These are phyloP conservation scores for Coryphaenoides rupestris DNA, from an alignment of 2,113 vertebrate genomes.

Conservation along the genomic window DNA sequence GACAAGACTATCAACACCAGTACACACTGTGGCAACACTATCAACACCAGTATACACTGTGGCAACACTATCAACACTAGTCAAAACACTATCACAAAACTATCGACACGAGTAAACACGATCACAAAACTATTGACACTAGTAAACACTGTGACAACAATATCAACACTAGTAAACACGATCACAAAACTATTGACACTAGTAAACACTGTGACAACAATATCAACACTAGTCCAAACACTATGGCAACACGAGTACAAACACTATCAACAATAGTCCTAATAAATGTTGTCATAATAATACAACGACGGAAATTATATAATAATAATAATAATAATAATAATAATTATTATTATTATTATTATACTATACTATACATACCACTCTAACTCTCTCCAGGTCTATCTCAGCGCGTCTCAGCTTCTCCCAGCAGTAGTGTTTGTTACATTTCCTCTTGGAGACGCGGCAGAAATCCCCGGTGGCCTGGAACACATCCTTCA, in stretches of 20 bases:
- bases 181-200: no score
- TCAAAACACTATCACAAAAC: no score
- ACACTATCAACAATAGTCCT: background rate
- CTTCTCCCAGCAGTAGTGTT: constrained; percentile 92
- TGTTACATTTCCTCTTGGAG: constrained; percentile 87
- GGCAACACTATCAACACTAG: no score
- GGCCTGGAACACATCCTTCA: constrained; percentile 83
- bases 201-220: no score
- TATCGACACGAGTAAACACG: no score
- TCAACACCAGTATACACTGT: no score
- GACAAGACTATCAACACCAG: background rate
- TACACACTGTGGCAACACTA: no score
- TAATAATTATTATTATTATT: background rate
- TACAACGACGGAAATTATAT: background rate
- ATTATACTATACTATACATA: constrained; percentile 32
- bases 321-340: background rate
- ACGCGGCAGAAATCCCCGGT: constrained; percentile 86
- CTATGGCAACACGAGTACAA: no score
- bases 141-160: no score
- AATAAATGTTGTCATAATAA: background rate
- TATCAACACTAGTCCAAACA: no score
- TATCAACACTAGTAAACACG: no score
- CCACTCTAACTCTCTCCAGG: constrained; percentile 86
- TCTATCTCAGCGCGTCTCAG: constrained; percentile 85
- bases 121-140: no score